These are phyloP conservation scores for Mimas tiliae DNA, from an alignment of 2,888 invertebrate genomes.

Conservation along the genomic window DNA sequence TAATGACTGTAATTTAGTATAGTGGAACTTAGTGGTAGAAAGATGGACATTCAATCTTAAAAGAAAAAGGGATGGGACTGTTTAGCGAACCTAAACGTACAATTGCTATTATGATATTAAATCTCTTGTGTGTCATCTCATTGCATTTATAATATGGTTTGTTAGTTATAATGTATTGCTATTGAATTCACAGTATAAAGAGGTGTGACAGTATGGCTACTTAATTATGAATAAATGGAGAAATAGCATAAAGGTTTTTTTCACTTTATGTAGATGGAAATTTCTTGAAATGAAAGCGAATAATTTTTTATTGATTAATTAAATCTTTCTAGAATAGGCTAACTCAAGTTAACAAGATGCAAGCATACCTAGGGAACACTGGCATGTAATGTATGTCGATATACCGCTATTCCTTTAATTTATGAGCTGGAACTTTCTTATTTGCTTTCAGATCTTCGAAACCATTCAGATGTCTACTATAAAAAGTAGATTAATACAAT, in stretches of 20 bases:
- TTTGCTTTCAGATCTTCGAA: not conserved
- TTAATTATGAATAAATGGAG: not conserved
- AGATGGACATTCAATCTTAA: conserved; percentile 18
- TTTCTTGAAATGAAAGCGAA: not conserved
- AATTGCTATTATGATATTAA: conserved; percentile 19
- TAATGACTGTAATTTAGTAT: not conserved
- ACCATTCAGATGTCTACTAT: too few species aligned
- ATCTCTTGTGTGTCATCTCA: conserved; percentile 32
- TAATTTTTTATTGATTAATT: not conserved
- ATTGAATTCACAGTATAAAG: conserved; percentile 11
- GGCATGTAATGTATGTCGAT: not conserved
- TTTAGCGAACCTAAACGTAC: conserved; percentile 23
- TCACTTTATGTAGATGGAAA: not conserved
- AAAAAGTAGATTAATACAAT: too few species aligned
- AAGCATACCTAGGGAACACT: not conserved
- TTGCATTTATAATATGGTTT: conserved; percentile 34
- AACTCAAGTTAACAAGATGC: not conserved
- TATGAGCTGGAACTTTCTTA: not conserved
- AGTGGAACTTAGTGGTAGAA: not conserved
- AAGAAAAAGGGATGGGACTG: not conserved
- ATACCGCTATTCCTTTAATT: not conserved
- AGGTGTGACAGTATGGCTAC: conserved; percentile 4
- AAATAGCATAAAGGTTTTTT: not conserved
- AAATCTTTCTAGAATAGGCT: not conserved
- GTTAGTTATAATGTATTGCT: conserved; percentile 24